phyloP scores from a whole-genome alignment of 2,888 invertebrate species.

The Sicus ferrugineus region DNA sequence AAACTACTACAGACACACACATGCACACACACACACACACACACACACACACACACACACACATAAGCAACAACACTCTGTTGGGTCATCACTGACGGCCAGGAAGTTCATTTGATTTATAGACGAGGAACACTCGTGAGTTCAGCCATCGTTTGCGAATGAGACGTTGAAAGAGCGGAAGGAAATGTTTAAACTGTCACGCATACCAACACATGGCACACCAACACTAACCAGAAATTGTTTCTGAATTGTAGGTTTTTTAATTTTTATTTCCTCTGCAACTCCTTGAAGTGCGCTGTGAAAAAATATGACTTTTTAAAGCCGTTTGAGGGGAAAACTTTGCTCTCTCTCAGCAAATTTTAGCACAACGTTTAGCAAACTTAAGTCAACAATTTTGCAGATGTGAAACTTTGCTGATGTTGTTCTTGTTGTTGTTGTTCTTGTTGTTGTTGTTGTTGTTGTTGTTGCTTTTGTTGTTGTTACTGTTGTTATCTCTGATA shows the following conservation, averaged over 20 bases:
- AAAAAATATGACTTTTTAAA: no score
- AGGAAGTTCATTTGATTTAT: slow-evolving; percentile 29
- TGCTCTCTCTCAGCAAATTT: no score
- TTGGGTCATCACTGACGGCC: not conserved
- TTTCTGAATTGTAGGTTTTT: no score
- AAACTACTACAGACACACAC: slow-evolving; percentile 18
- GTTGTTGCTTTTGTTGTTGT: slow-evolving; percentile 12
- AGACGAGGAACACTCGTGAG: slow-evolving; percentile 9
- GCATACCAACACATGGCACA: no score
- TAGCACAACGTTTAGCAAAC: no score
- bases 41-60: slow-evolving; percentile 22
- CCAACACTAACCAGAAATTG: no score
- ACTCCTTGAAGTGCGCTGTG: not conserved
- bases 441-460: slow-evolving; percentile 19
- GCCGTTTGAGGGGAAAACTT: no score
- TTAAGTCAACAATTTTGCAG: no score
- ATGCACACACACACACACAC: slow-evolving; percentile 23
- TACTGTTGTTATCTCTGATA: slow-evolving; percentile 12
- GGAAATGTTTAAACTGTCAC: no score
- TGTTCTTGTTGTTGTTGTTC: slow-evolving; percentile 36
- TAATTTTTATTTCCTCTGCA: no score
- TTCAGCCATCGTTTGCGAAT: slow-evolving; percentile 26
- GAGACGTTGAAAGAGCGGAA: not conserved
- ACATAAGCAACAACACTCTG: not conserved
- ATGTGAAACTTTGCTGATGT: slow-evolving; percentile 9